Conservation (phyloP, 2,888 invertebrate species). For the Coelopa pilipes region DNA sequence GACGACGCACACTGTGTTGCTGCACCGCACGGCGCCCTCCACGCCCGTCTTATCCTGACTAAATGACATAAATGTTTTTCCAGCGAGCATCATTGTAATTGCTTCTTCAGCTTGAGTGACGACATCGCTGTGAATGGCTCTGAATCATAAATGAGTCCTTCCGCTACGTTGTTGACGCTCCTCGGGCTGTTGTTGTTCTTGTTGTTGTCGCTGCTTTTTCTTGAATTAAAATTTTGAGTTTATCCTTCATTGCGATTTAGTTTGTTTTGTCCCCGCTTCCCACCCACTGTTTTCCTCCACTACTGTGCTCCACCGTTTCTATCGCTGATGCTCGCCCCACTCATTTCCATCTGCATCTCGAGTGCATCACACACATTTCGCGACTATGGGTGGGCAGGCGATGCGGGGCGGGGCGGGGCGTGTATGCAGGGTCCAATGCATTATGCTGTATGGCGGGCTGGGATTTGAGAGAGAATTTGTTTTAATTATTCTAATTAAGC, state of each 20-base stretch:
- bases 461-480: background rate
- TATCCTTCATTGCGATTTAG: slow-evolving; percentile 5
- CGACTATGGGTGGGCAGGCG: too few species aligned
- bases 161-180: background rate
- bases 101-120: slow-evolving; percentile 25
- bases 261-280: background rate
- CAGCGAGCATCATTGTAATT: slow-evolving; percentile 15
- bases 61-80: slow-evolving; percentile 33
- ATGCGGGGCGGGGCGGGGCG: too few species aligned
- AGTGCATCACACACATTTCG: background rate
- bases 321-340: background rate
- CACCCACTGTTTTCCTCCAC: too few species aligned
- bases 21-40: background rate
- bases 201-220: slow-evolving; percentile 10
- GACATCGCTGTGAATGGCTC: slow-evolving; percentile 24
- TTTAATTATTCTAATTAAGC: background rate
- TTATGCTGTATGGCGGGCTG: too few species aligned
- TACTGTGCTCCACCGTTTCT: background rate
- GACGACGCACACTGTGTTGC: slow-evolving; percentile 28
- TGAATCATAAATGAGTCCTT: slow-evolving; percentile 33
- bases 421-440: too few species aligned
- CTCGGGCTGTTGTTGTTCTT: slow-evolving; percentile 2
- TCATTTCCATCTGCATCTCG: slow-evolving; percentile 24
- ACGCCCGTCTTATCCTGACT: background rate
- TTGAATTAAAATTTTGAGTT: slow-evolving; percentile 24